phyloP scores from a whole-genome alignment of 2,113 vertebrate genomes.

The Sterna hirundo region DNA sequence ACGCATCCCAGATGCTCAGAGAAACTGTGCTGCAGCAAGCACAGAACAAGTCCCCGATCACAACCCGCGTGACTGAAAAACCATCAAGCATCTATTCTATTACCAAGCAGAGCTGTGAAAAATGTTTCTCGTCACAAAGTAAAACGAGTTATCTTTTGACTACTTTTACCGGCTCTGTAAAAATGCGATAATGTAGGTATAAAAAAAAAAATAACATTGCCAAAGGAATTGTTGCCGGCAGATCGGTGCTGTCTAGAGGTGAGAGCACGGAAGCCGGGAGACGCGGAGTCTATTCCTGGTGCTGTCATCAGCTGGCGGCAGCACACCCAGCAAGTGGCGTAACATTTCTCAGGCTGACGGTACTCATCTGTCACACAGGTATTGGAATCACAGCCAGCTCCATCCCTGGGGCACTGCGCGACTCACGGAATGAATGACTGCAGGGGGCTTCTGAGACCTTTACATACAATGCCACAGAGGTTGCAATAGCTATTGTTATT shows the following conservation, averaged over 20 bases:
- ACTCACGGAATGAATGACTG: not conserved
- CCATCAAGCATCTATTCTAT: not conserved
- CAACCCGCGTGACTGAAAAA: not conserved
- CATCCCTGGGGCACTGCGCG: rapidly evolving
- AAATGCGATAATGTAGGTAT: not conserved
- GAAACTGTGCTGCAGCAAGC: not conserved
- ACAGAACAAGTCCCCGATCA: not conserved
- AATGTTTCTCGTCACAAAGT: not conserved
- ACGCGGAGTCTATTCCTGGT: not conserved
- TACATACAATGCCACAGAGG: not conserved
- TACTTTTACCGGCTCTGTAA: not conserved
- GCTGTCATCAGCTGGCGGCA: not conserved
- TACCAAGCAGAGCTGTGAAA: not conserved
- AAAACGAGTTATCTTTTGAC: not conserved
- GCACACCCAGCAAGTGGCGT: not conserved
- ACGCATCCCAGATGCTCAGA: not conserved
- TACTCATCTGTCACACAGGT: not conserved
- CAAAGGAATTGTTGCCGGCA: not conserved
- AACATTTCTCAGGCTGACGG: not conserved
- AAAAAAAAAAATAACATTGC: not conserved
- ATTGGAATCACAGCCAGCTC: not conserved
- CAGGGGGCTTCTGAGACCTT: not conserved
- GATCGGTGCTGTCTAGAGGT: not conserved
- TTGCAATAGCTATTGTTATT: not conserved
- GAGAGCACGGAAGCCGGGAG: not conserved